Evolutionary conservation across 2,797 vertebrate species (phyloP).

Genomic region (Menidia menidia): DNA sequence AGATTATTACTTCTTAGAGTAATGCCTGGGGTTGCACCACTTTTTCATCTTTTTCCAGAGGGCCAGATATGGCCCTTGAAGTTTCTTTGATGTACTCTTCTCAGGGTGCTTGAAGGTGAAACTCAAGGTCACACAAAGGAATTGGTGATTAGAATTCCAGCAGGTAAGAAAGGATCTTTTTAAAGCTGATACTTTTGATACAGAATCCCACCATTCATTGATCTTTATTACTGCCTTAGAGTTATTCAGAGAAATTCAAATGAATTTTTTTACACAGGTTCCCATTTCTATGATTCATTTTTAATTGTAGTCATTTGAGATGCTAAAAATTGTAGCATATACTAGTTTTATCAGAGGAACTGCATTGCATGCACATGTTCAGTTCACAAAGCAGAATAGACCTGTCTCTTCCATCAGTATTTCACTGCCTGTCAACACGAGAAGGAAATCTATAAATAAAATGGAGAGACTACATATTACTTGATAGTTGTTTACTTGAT

Average conservation of each 20-base stretch:
- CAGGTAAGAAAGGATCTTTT: slow-evolving; percentile 14
- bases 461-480: slow-evolving; percentile 35
- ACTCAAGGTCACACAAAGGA: slow-evolving; percentile 54
- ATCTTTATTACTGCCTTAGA: slow-evolving; percentile 2
- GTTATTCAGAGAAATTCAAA: neutral
- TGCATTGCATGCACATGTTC: slow-evolving; percentile 12
- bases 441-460: slow-evolving; percentile 62
- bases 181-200: slow-evolving; percentile 8
- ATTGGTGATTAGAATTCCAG: slow-evolving; percentile 47
- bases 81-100: slow-evolving; percentile 58
- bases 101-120: slow-evolving; percentile 42
- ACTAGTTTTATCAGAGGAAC: slow-evolving; percentile 5
- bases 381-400: slow-evolving; percentile 22
- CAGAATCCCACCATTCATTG: slow-evolving; percentile 6
- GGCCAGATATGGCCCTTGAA: slow-evolving; percentile 56
- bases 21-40: slow-evolving; percentile 45
- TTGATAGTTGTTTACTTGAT: slow-evolving; percentile 40
- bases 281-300: slow-evolving; percentile 1
- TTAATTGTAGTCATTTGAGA: neutral
- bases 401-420: slow-evolving; percentile 32
- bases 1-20: slow-evolving; percentile 53
- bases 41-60: slow-evolving; percentile 51
- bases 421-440: slow-evolving; percentile 24
- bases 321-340: neutral
- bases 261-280: neutral